Evolutionary conservation across 2,797 vertebrate genomes (phyloP).

Genomic region (Pangasius mekongensis): DNA sequence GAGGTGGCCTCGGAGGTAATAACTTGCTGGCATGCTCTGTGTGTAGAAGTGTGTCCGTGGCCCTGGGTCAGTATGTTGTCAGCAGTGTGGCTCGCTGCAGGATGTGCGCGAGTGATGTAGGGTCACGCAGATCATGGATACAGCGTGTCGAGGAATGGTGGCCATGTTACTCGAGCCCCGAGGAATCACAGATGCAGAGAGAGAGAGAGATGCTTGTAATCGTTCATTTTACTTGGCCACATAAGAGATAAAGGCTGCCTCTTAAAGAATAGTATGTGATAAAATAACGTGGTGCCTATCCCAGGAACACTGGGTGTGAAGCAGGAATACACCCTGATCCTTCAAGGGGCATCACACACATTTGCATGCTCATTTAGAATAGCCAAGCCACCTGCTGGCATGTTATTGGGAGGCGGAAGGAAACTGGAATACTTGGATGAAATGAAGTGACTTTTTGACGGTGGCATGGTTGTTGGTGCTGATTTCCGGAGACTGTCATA

Average conservation of each 20-base stretch:
- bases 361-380: background rate
- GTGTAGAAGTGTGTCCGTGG: background rate
- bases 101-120: slow-evolving; percentile 12
- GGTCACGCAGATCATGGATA: background rate
- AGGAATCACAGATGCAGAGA: background rate
- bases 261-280: background rate
- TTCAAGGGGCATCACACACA: background rate
- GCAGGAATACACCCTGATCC: background rate
- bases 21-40: background rate
- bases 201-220: background rate
- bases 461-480: background rate
- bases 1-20: background rate
- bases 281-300: background rate
- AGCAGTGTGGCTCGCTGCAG: slow-evolving; percentile 24
- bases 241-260: background rate
- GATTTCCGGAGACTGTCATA: background rate
- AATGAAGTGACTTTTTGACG: background rate
- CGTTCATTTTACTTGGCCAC: background rate
- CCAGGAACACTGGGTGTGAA: background rate
- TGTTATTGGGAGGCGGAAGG: background rate
- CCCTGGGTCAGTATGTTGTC: slow-evolving; percentile 19
- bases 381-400: background rate
- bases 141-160: background rate
- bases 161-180: background rate
- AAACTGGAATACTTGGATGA: background rate